These are phyloP conservation scores for Tubulanus polymorphus DNA, from an alignment of 2,888 invertebrate genomes.

Conservation along the genomic window DNA sequence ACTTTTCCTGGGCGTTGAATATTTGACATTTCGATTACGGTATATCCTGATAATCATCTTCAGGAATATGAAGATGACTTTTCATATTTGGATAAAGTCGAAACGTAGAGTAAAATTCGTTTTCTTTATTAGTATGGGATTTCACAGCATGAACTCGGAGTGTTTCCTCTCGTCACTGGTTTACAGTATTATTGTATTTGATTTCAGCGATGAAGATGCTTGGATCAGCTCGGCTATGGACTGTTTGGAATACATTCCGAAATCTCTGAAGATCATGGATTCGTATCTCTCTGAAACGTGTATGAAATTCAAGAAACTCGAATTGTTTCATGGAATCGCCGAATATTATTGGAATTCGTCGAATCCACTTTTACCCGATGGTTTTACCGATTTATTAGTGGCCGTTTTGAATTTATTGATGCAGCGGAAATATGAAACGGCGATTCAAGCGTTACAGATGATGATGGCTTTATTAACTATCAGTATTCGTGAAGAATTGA, in stretches of 20 bases:
- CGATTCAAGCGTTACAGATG: slow-evolving; percentile 41
- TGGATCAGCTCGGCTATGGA: slow-evolving; percentile 40
- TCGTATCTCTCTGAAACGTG: slow-evolving; percentile 29
- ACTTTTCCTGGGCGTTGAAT: no score
- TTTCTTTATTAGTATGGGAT: no score
- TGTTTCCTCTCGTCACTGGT: slow-evolving; percentile 26
- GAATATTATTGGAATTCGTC: slow-evolving; percentile 31
- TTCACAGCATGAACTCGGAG: slow-evolving; percentile 21
- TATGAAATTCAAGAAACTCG: slow-evolving; percentile 31
- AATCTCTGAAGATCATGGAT: slow-evolving; percentile 36
- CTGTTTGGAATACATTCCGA: slow-evolving; percentile 40
- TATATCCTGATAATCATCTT: no score
- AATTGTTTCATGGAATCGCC: slow-evolving; percentile 38
- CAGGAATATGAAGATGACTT: no score
- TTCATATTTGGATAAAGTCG: no score
- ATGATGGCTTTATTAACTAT: slow-evolving; percentile 40
- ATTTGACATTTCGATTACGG: no score
- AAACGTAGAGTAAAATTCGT: no score
- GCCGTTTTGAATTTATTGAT: slow-evolving; percentile 43
- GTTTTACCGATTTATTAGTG: slow-evolving; percentile 44
- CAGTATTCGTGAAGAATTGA: slow-evolving; percentile 38
- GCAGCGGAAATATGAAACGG: slow-evolving; percentile 27
- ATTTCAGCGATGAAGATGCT: slow-evolving; percentile 25
- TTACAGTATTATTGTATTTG: slow-evolving; percentile 19
- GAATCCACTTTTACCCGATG: slow-evolving; percentile 38